Base-by-base conservation (phyloP, 2,797 vertebrate species). In the Tauraco hartlaubi region DNA sequence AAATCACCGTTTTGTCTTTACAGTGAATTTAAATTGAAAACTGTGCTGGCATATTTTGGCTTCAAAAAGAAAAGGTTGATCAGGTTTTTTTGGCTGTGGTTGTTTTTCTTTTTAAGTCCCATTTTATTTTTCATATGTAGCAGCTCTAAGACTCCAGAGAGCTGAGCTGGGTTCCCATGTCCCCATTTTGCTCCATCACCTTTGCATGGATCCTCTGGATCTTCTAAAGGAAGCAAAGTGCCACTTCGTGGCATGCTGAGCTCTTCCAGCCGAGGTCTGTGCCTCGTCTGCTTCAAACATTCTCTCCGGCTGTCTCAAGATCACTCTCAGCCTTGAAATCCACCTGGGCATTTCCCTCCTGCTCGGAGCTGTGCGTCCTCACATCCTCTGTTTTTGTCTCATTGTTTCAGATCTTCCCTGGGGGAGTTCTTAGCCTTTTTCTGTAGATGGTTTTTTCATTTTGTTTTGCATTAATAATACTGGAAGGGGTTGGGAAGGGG, bases 351-450 rank as follows among this genome's bases (percentile, higher is more conserved):
- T 81, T 94, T 85, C 72, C 67, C 35, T 79, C 62, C 72, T 77
- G 48, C 85, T 92, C 7, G 1, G 49, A 81, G 72, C 76, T 28
- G 18, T 15, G 49, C 2, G 1, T 91, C 74, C 82, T 92, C 90
- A 67, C 66, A 91, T 86, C 78, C 52, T 93, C 74, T 69, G 69
- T 16, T 94, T 85, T 49, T 37, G 58, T 81, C 63, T 94, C 48
- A 44, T 87, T 86, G 75, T 94, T 93, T 95, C 78, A 90, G 54
- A 85, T 88, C 90, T 84, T 83, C 84, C 84, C 92, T 82, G 41
- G 35, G 90, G 78, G 96, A 97, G 63, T 94, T 94, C 88, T 92
- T 63, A 69, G 78, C 43, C 54, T 91, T 82, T 94, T 91, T 93
- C 94, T 71, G 59, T 62, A 15, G 72, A 15, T 28, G 22, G 5